Evolutionary conservation across 2,888 invertebrate species (phyloP).

Genomic region (Gari tellinella): DNA sequence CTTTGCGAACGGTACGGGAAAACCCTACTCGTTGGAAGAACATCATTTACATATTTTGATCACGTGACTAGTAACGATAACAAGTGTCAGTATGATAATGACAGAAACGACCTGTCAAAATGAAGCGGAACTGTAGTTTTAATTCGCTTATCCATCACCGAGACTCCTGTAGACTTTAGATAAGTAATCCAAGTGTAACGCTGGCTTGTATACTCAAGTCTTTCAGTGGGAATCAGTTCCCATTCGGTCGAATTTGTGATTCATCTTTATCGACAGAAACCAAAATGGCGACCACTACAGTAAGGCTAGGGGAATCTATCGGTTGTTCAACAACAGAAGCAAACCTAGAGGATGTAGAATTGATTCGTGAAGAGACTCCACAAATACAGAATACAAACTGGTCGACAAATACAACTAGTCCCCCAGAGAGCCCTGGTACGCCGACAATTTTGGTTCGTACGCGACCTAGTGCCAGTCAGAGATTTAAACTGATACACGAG

Average conservation of each 20-base stretch:
- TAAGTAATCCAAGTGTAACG: slow-evolving; percentile 28
- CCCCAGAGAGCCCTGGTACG: slow-evolving; percentile 33
- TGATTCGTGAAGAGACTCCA: slow-evolving; percentile 27
- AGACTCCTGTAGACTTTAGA: background rate
- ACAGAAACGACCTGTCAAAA: slow-evolving; percentile 35
- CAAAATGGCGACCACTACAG: slow-evolving; percentile 51
- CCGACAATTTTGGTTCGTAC: slow-evolving; percentile 42
- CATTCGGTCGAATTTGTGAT: slow-evolving; percentile 53
- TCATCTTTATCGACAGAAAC: slow-evolving; percentile 39
- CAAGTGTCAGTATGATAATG: slow-evolving; percentile 53
- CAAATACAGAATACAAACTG: slow-evolving; percentile 30
- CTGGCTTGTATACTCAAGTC: slow-evolving; percentile 61
- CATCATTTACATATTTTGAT: slow-evolving; percentile 58
- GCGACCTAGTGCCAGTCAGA: slow-evolving; percentile 76
- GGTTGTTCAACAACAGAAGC: slow-evolving; percentile 50
- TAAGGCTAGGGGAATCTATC: slow-evolving; percentile 41
- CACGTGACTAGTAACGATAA: slow-evolving; percentile 55
- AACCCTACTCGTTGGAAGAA: slow-evolving; percentile 29
- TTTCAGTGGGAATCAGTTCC: slow-evolving; percentile 56
- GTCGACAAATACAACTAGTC: slow-evolving; percentile 26
- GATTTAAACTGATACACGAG: slow-evolving; percentile 89
- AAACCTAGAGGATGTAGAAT: slow-evolving; percentile 31
- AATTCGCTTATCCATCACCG: background rate
- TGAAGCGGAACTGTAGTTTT: slow-evolving; percentile 1
- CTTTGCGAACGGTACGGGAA: slow-evolving; percentile 23